Base-by-base conservation (phyloP, 2,888 invertebrate genomes). In the Athalia cordata region DNA sequence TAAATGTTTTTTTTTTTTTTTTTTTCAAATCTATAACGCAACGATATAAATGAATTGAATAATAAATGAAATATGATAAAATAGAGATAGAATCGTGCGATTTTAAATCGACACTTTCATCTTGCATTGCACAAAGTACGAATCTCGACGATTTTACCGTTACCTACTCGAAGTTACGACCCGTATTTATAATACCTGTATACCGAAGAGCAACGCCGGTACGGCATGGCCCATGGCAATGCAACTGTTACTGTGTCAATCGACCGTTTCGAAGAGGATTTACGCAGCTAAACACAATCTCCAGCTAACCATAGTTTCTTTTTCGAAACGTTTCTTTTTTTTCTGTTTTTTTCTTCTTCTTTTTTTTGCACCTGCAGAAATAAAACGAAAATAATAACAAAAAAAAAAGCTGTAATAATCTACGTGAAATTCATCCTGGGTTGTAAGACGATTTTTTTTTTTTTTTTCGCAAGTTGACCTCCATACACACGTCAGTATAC, bases 181-280 rank as follows among this genome's bases (percentile, higher is more conserved):
- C 29, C 29, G 29, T 55, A 55, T 55, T 11, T n/a, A 5, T 29
- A 11, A 5, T 55, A 55, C 55, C 55, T 55, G 55, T 55, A 4
- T 5, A n/a, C n/a, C 0, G 11, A 9, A 55, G 55, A 55, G 55
- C n/a, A 55, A 6, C n/a, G n/a, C 55, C 55, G 55, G 9, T 55
- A 55, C 6, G 55, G 52, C 59, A 55, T 55, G 55, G 55, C 55
- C 11, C 55, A 47, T 59, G 72, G 72, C 59, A 47, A 9, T 72
- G 72, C 72, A 59, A 8, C 13, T 52, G 57, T 72, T 52, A 72
- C 72, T 72, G 57, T 72, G 72, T 72, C 72, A 72, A 59, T 72
- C 57, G 52, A 9, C 29, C 55, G 61, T 29, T 50, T 68, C 43
- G 52, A 68, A 29, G 29, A 29, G 68, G 68, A 68, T 55, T 55